Base-by-base conservation (phyloP, 53 echinoderm and acorn worm species). In the Arbacia lixula region DNA sequence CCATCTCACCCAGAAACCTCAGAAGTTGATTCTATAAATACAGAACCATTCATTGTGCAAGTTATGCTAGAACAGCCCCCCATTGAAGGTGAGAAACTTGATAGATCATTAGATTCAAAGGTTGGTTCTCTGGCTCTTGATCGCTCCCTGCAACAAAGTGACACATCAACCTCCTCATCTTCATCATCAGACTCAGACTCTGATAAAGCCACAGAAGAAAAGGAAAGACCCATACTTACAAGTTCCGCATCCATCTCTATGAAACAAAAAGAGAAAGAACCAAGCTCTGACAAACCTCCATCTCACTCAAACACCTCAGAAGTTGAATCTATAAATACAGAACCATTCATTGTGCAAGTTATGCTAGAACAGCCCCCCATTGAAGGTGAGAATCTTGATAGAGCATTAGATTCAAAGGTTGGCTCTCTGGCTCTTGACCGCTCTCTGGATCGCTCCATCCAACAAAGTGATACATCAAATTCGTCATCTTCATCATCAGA, bases 1-100 rank as follows among this genome's bases (percentile, higher is more conserved):
- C n/a, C n/a, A n/a, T n/a, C n/a, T n/a, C n/a, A n/a, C n/a, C n/a
- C n/a, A n/a, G n/a, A n/a, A n/a, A n/a, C 49, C 8, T 46, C 49
- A 46, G 49, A 46, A 46, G 8, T 14, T 10, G 8, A 8, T 10
- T 46, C 49, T 46, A 8, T 10, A 46, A 46, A 46, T 46, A 10
- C 49, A 8, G 60, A 58, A 40, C 77, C 77, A 77, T 77, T 11
- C 40, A 27, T 58, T 77, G 77, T 58, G 37, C 31, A 77, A 4
- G 24, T 58, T 12, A 77, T 77, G 57, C 56, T 77, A 11, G 77
- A 77, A 40, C 56, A 58, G 17, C 60, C 77, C 33, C 77, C 77
- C 5, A 25, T 77, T 10, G 28, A 58, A 38, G 77, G 14, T 58
- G 77, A 36, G 29, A 37, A 56, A 36, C 19, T 57, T 43, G 57